A percentile compares a stretch with the other conserved stretches of the same genome.
These are phyloP conservation scores for Betta splendens DNA, from an alignment of 2,797 vertebrate species.

Conservation along the genomic window DNA sequence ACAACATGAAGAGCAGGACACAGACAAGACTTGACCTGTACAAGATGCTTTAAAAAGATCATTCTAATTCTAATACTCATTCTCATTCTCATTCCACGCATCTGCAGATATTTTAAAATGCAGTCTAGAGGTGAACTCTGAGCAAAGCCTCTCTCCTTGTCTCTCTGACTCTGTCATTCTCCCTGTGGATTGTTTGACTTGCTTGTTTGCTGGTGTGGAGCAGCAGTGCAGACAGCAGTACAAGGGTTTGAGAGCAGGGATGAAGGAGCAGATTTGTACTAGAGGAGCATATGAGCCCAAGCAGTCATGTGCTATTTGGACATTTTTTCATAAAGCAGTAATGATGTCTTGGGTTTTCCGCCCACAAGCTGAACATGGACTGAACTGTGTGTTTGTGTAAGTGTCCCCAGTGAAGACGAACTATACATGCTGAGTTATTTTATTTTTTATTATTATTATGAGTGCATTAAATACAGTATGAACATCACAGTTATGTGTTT, in stretches of 20 bases:
- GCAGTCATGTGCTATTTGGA: conserved; percentile 6
- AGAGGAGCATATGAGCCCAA: background rate
- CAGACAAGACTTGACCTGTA: too few species aligned
- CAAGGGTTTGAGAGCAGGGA: conserved; percentile 1
- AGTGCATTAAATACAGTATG: too few species aligned
- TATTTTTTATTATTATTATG: too few species aligned
- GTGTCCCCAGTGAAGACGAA: too few species aligned
- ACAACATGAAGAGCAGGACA: too few species aligned
- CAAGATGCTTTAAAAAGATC: too few species aligned
- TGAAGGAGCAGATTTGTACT: conserved; percentile 29
- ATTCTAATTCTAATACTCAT: too few species aligned
- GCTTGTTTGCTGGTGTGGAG: conserved; percentile 10
- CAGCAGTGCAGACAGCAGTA: background rate
- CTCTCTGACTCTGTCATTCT: conserved; percentile 33
- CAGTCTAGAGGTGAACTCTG: conserved; percentile 32
- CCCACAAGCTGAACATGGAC: conserved; percentile 5
- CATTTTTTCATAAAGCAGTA: conserved; percentile 27
- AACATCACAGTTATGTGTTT: too few species aligned
- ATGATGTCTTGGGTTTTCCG: conserved; percentile 22
- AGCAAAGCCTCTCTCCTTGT: conserved; percentile 62
- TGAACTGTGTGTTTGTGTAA: background rate
- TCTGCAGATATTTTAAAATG: too few species aligned
- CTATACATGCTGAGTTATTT: too few species aligned
- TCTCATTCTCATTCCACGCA: too few species aligned
- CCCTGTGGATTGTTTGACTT: conserved; percentile 15